Conservation (phyloP, 2,113 vertebrate genomes). For the Puffinus mauretanicus region DNA sequence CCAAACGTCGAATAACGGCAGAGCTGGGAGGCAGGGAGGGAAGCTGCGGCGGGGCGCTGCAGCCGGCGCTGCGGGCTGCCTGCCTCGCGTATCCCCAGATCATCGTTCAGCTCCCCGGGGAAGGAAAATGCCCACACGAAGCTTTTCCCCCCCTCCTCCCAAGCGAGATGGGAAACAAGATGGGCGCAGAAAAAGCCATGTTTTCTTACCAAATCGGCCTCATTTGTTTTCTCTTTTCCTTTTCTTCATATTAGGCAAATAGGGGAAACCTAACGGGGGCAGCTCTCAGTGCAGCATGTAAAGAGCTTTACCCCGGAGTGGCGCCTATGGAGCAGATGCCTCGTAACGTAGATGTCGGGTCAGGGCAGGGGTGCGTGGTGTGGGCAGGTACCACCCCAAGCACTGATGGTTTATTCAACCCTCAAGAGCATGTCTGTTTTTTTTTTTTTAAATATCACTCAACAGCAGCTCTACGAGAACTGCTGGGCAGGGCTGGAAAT, state of each 20-base stretch:
- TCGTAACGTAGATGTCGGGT: slow-evolving; percentile 73
- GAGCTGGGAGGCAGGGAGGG: slow-evolving; percentile 38
- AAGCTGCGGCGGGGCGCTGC: not conserved
- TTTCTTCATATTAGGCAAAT: slow-evolving; percentile 62
- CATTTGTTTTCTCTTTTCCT: not conserved
- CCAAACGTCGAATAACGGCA: slow-evolving; percentile 20
- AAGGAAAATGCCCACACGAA: slow-evolving; percentile 28
- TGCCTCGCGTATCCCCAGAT: slow-evolving; percentile 22
- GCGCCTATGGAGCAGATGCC: slow-evolving; percentile 75
- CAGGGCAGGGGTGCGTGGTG: slow-evolving; percentile 69
- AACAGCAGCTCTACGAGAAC: not conserved
- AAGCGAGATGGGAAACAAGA: slow-evolving; percentile 52
- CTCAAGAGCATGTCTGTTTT: not conserved
- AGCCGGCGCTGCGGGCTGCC: not conserved
- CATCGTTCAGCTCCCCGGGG: not conserved
- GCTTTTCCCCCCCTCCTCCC: slow-evolving; percentile 46
- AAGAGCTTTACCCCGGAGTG: slow-evolving; percentile 76
- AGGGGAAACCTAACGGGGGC: slow-evolving; percentile 68
- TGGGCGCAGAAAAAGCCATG: not conserved
- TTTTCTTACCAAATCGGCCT: slow-evolving; percentile 61
- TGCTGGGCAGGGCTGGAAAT: not conserved
- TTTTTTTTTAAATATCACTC: slow-evolving; percentile 31
- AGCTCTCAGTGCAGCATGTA: slow-evolving; percentile 79
- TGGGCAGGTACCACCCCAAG: slow-evolving; percentile 75
- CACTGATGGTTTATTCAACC: slow-evolving; percentile 46